Conservation (phyloP, 2,113 vertebrate species). For the Willisornis vidua region DNA sequence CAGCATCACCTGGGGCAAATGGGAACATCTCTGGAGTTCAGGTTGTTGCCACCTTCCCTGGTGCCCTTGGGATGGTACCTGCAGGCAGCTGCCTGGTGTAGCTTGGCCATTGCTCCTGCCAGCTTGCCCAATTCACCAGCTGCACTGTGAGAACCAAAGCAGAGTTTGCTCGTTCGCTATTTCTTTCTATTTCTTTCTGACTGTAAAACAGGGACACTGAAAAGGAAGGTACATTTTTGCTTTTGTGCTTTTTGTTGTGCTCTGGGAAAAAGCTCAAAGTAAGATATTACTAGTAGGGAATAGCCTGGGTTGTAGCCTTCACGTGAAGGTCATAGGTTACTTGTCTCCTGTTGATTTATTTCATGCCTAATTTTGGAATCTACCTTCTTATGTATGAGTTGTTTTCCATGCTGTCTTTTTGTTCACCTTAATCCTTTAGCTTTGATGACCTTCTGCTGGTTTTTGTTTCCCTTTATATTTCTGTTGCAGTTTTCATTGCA, state of each 20-base stretch:
- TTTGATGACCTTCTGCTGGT: neutral
- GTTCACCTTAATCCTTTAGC: neutral
- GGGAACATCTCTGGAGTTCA: neutral
- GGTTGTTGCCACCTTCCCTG: neutral
- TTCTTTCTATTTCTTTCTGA: neutral
- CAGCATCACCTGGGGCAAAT: neutral
- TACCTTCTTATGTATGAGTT: neutral
- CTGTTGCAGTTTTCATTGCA: neutral
- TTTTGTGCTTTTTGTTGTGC: neutral
- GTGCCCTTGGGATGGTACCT: neutral
- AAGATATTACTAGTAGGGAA: neutral
- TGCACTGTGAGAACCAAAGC: neutral
- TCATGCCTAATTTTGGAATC: neutral
- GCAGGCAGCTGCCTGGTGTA: rapidly evolving
- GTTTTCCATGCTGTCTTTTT: neutral
- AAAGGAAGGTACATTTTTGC: neutral
- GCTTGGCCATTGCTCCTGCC: neutral
- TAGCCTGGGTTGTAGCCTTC: neutral
- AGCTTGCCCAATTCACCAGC: neutral
- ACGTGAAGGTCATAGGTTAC: neutral
- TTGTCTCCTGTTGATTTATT: neutral
- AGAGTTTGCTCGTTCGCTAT: neutral
- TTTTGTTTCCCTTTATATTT: neutral
- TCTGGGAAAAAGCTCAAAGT: neutral
- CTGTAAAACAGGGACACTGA: neutral